Base-by-base conservation (phyloP, 2,797 vertebrate genomes). In the Trachurus trachurus region DNA sequence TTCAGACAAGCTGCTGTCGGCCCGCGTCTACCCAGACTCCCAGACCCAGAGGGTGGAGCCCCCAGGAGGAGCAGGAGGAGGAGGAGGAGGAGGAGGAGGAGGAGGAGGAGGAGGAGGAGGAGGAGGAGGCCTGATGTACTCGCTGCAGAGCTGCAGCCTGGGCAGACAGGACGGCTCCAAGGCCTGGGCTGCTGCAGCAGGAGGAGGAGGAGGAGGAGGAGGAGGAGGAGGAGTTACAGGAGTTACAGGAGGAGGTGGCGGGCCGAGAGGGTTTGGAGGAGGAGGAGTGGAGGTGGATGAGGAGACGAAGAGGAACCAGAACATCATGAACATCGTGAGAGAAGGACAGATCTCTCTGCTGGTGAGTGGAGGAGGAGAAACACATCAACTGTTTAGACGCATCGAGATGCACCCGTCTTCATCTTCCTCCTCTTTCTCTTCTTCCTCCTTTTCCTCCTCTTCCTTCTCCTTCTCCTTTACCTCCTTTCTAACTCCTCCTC, bases 311-410 rank as follows among this genome's bases (percentile, higher is more conserved):
- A 99, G 97, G 93, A 95, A 92, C 40, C 97, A 97, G 78, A 99
- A 97, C 94, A 98, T 99, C 92, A 94, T 99, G 88, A 99, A 98
- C 90, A 97, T 99, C 47, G 96, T 99, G 67, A 95, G 96, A 87
- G 98, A 98, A 89, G 98, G 98, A 56, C 98, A 99, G 86, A 98
- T 99, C 78, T 98, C 92, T 0, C 72, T 94, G 68, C 87, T 94
- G 90, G 93, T 94, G 72, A 84, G 92, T 74, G 39, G 29, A 47
- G 19, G 13, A 13, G 11, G 40, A 59, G 44, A 45, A 45, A 4
- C 44, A 45, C 44, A 19, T 31, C 5, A 52, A 8, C 34, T 34
- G 21, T 50, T 64, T 34, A n/a, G n/a, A n/a, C n/a, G n/a, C n/a
- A n/a, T n/a, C n/a, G n/a, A n/a, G n/a, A n/a, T n/a, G n/a, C n/a